phyloP scores from a whole-genome alignment of 2,113 vertebrate genomes.

The Arizona elegans region DNA sequence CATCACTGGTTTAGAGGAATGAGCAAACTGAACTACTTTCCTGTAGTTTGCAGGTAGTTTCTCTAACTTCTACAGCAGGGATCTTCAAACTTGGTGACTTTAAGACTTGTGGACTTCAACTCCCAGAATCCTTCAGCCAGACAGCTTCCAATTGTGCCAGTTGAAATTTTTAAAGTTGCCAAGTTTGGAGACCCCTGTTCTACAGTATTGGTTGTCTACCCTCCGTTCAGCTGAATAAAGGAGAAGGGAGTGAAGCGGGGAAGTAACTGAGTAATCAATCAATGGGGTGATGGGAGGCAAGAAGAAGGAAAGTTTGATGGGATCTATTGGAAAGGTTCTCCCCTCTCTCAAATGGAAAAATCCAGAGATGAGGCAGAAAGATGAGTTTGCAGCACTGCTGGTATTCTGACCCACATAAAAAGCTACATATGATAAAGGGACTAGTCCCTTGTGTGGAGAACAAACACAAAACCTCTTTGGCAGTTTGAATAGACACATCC shows the following conservation, averaged over 20 bases:
- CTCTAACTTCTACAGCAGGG: neutral
- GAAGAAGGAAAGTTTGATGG: neutral
- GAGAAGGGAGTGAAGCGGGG: neutral
- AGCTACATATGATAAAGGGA: neutral
- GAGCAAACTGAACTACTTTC: neutral
- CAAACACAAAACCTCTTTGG: neutral
- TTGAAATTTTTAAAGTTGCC: neutral
- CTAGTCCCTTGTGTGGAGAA: neutral
- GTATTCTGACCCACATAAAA: neutral
- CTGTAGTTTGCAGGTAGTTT: neutral
- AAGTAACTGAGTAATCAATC: neutral
- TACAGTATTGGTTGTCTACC: neutral
- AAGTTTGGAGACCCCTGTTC: neutral
- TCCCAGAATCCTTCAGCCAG: neutral
- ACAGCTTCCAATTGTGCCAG: neutral
- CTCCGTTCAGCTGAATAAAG: neutral
- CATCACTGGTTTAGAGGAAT: neutral
- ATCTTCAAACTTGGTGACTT: neutral
- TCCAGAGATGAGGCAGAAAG: neutral
- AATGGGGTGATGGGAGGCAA: neutral
- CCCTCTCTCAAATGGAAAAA: neutral
- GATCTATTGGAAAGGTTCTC: neutral
- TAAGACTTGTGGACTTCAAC: neutral
- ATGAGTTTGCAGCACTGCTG: conserved; percentile 7
- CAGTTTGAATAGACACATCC: neutral